A percentile compares a stretch with the other conserved stretches of the same genome.
These are phyloP conservation scores for Leptopterna dolabrata DNA, from an alignment of 2,888 invertebrate genomes.

Conservation along the genomic window DNA sequence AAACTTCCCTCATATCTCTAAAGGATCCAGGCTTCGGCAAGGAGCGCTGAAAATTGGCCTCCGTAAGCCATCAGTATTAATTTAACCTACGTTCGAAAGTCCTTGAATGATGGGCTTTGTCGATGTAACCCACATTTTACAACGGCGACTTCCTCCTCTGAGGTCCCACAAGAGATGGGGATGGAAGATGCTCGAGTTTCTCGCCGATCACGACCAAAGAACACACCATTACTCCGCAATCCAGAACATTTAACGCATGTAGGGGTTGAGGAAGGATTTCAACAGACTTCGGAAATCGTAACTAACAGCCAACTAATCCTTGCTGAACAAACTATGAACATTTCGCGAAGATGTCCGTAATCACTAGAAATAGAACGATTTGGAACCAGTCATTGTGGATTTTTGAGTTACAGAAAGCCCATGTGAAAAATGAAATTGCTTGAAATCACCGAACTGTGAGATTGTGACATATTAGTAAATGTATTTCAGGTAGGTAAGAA, in stretches of 20 bases:
- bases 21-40: background rate
- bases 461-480: no score
- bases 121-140: background rate
- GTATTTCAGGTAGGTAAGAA: no score
- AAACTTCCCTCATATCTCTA: constrained; percentile 16
- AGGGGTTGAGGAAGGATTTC: no score
- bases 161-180: background rate
- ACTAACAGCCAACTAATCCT: no score
- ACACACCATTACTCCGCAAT: background rate
- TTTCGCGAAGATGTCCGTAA: no score
- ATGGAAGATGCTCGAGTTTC: background rate
- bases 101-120: constrained; percentile 9
- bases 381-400: no score
- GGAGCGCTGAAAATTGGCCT: constrained; percentile 1
- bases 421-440: no score
- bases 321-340: no score
- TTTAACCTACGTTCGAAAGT: constrained; percentile 4
- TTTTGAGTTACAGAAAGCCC: no score
- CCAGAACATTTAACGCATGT: background rate
- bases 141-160: background rate
- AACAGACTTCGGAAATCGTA: no score
- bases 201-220: background rate
- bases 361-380: no score
- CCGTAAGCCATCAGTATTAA: constrained; percentile 22
- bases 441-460: no score